These are phyloP conservation scores for Mastacembelus armatus DNA, from an alignment of 2,797 vertebrate species.

Conservation along the genomic window DNA sequence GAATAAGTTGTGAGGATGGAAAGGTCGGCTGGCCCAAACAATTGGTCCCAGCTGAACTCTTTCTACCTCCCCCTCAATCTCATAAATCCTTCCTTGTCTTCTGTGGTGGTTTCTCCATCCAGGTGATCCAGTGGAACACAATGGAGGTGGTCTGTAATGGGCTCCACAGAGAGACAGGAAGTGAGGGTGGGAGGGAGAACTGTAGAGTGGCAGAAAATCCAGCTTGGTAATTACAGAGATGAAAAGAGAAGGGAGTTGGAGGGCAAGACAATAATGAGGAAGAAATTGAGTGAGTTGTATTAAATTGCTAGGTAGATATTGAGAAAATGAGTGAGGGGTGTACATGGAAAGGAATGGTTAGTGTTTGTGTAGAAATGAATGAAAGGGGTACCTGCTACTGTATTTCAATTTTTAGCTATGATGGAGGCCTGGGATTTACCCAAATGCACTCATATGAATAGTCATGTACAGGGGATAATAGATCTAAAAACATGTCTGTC, in stretches of 20 bases:
- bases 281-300: conserved; percentile 47
- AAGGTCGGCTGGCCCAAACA: conserved; percentile 18
- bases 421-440: not conserved
- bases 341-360: conserved; percentile 12
- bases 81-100: conserved; percentile 4
- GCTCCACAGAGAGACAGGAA: conserved; percentile 44
- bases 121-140: conserved; percentile 55
- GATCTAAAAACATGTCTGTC: not conserved
- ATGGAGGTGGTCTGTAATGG: conserved; percentile 49
- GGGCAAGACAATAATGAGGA: conserved; percentile 51
- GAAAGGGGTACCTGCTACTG: conserved; percentile 17
- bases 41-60: conserved; percentile 27
- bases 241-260: conserved; percentile 42
- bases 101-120: conserved; percentile 29
- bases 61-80: conserved; percentile 18
- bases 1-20: conserved; percentile 18
- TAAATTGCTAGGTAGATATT: conserved; percentile 46
- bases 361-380: conserved; percentile 28
- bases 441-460: not conserved
- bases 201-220: conserved; percentile 50
- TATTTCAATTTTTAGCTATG: conserved; percentile 25
- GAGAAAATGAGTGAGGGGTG: conserved; percentile 20
- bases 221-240: conserved; percentile 47
- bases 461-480: not conserved
- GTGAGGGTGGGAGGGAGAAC: conserved; percentile 29